Evolutionary conservation across 2,113 vertebrate species (phyloP).

Genomic region (Morone chrysops): DNA sequence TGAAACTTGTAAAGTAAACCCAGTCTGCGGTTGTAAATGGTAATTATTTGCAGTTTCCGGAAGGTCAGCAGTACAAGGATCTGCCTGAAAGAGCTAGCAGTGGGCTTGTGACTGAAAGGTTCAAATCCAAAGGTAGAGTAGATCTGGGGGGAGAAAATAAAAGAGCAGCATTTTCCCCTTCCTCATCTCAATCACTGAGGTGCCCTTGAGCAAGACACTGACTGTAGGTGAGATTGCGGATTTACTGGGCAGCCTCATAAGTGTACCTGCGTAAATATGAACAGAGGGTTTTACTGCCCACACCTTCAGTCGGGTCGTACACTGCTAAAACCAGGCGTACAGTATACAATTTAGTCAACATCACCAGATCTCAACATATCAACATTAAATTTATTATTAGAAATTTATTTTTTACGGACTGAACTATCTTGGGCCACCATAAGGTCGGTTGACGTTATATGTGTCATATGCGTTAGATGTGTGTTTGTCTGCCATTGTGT

Average conservation of each 20-base stretch:
- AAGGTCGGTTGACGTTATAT: too few species aligned
- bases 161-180: not conserved
- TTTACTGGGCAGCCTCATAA: not conserved
- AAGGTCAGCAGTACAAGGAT: not conserved
- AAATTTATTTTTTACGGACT: too few species aligned
- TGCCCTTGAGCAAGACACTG: not conserved
- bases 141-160: not conserved
- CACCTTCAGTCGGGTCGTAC: not conserved
- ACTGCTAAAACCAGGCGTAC: not conserved
- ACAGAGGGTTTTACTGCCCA: not conserved
- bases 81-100: not conserved
- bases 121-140: not conserved
- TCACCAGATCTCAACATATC: not conserved
- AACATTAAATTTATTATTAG: too few species aligned
- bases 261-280: not conserved
- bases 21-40: not conserved
- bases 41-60: not conserved
- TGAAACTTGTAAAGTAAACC: not conserved
- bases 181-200: not conserved
- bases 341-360: not conserved
- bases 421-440: too few species aligned
- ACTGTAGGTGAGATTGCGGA: not conserved
- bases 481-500: too few species aligned
- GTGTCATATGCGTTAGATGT: too few species aligned
- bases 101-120: not conserved